Evolutionary conservation across 2,797 vertebrate genomes (phyloP).

Genomic region (Crax fasciolata): DNA sequence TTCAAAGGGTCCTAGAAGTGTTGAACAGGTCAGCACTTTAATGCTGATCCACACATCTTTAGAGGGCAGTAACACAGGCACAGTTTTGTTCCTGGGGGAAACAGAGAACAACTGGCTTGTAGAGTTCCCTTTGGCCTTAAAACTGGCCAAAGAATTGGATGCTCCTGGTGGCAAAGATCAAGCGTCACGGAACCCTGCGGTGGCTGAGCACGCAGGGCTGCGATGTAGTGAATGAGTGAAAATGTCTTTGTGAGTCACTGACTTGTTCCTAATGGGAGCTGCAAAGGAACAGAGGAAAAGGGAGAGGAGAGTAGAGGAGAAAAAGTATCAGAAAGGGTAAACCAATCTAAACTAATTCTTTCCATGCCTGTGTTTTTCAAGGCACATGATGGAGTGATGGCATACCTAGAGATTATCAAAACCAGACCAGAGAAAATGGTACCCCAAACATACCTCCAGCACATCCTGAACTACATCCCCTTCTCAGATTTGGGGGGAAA

Average conservation of each 20-base stretch:
- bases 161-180: constrained; percentile 73
- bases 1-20: constrained; percentile 74
- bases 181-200: constrained; percentile 60
- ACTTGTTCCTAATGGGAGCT: constrained; percentile 58
- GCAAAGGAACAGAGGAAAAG: constrained; percentile 17
- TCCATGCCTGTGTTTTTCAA: not conserved
- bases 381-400: not conserved
- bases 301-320: not conserved
- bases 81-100: constrained; percentile 77
- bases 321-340: constrained; percentile 8
- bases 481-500: not conserved
- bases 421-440: not conserved
- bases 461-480: not conserved
- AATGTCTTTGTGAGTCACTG: constrained; percentile 71
- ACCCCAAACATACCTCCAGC: not conserved
- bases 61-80: constrained; percentile 63
- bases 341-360: constrained; percentile 23
- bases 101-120: constrained; percentile 69
- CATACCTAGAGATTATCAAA: not conserved
- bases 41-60: constrained; percentile 70
- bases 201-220: constrained; percentile 55
- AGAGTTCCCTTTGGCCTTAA: constrained; percentile 75
- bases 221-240: constrained; percentile 67
- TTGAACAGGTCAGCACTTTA: constrained; percentile 73
- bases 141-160: constrained; percentile 63